These are phyloP conservation scores for Erpobdella octoculata DNA, from an alignment of 2,888 invertebrate species.

Conservation along the genomic window DNA sequence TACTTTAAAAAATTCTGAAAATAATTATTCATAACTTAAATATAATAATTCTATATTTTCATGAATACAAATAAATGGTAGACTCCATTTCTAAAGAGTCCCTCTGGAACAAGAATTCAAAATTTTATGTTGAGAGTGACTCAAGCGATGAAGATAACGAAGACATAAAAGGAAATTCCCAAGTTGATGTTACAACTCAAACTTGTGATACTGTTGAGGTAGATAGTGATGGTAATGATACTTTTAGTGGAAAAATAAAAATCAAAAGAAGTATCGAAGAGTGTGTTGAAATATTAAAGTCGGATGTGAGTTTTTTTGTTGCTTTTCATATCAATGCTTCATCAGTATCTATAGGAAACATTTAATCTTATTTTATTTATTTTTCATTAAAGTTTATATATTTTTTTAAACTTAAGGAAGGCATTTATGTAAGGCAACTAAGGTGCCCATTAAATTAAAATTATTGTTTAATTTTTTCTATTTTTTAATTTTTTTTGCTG, in stretches of 20 bases:
- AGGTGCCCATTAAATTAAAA: too few species aligned
- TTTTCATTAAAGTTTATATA: too few species aligned
- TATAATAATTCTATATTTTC: too few species aligned
- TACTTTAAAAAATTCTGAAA: too few species aligned
- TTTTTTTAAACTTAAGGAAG: too few species aligned
- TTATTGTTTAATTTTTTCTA: background rate
- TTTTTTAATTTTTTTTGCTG: background rate
- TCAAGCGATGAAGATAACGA: conserved; percentile 46
- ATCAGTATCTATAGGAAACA: background rate
- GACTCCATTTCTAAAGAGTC: too few species aligned
- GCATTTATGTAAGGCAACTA: background rate
- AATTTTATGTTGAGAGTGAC: conserved; percentile 14
- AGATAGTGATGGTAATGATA: conserved; percentile 33
- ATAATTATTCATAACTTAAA: too few species aligned
- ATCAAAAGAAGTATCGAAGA: conserved; percentile 6
- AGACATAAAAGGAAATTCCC: conserved; percentile 22
- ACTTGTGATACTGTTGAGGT: conserved; percentile 59
- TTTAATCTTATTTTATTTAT: too few species aligned
- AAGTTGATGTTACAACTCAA: conserved; percentile 33
- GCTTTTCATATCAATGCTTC: too few species aligned
- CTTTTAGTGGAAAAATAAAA: conserved; percentile 5
- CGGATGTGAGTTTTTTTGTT: conserved; percentile 7
- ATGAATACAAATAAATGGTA: too few species aligned
- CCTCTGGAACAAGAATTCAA: too few species aligned
- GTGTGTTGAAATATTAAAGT: conserved; percentile 17